Base-by-base conservation (phyloP, 2,113 vertebrate genomes). In the Clarias gariepinus region DNA sequence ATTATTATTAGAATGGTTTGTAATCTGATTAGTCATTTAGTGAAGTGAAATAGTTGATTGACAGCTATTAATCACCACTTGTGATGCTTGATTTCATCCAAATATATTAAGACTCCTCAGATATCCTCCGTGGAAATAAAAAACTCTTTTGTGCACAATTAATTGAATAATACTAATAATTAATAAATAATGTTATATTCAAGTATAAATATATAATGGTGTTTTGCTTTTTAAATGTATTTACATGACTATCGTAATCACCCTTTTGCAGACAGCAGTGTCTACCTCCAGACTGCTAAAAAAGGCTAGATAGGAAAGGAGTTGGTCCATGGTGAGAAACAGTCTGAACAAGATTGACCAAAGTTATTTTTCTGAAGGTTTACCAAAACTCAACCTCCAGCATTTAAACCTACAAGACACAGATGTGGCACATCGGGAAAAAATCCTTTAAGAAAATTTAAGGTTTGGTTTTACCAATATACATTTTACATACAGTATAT, bases 1-100 rank as follows among this genome's bases (percentile, higher is more conserved):
- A 61, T 53, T 83, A 52, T 30, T 16, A 53, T 64, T 53, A 83
- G 9, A 30, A 83, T 21, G 81, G 47, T 68, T 47, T 82, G 81
- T 41, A 82, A 68, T 53, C 15, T 41, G 53, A 58, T 79, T 79
- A 30, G 16, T 8, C 7, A 7, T 30, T 9, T 6, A 30, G 28
- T 57, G 30, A 36, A 66, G 68, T 53, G 53, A 83, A 53, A 68
- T 83, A n/a, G 25, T 30, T 73, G 69, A 58, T 61, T 84, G 25
- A 77, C 83, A 63, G 57, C 33, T 36, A 2, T 36, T 36, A 2
- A 36, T 36, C 33, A 36, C 33, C 33, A 36, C 33, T 36, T 36
- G 33, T 36, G 33, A 36, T 36, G 33, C 33, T 36, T 36, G 33
- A 36, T 36, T 36, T 36, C 33, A 36, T 60, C 19, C 21, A 60